These are phyloP conservation scores for Caerostris darwini DNA, from an alignment of 1,140 invertebrate genomes.

Conservation along the genomic window DNA sequence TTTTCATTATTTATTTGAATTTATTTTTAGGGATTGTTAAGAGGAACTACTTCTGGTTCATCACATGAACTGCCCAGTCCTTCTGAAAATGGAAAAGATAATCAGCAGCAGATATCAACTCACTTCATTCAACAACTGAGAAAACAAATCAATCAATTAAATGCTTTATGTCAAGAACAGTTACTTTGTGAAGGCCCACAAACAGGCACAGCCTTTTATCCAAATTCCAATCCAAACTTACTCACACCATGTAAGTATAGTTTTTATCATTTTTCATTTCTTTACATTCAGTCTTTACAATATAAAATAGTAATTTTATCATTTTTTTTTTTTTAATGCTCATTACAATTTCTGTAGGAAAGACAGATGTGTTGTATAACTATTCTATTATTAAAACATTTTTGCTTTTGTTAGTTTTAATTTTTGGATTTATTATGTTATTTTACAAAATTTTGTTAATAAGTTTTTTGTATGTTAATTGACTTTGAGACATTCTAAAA, in stretches of 20 bases:
- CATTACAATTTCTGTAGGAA: too few species aligned
- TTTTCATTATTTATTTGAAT: neutral
- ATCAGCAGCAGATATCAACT: conserved; percentile 40
- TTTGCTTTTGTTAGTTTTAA: neutral
- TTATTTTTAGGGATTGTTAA: neutral
- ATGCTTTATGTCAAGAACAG: conserved; percentile 54
- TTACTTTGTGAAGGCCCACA: conserved; percentile 23
- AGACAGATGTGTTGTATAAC: too few species aligned
- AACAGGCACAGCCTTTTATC: neutral
- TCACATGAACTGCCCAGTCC: neutral
- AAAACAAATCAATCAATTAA: conserved; percentile 54
- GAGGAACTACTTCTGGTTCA: conserved; percentile 20
- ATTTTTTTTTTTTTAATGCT: too few species aligned
- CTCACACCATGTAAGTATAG: conserved; percentile 6
- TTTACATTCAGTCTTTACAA: too few species aligned
- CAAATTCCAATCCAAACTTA: conserved; percentile 3
- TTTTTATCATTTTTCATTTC: neutral
- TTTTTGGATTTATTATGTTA: neutral
- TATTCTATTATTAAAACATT: too few species aligned
- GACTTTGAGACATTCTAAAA: too few species aligned
- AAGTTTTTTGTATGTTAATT: too few species aligned
- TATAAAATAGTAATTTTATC: too few species aligned
- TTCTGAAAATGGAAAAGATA: neutral
- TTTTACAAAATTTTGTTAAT: neutral
- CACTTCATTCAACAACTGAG: conserved; percentile 49